phyloP scores from a whole-genome alignment of 2,113 vertebrate genomes.

The Patagioenas fasciata region DNA sequence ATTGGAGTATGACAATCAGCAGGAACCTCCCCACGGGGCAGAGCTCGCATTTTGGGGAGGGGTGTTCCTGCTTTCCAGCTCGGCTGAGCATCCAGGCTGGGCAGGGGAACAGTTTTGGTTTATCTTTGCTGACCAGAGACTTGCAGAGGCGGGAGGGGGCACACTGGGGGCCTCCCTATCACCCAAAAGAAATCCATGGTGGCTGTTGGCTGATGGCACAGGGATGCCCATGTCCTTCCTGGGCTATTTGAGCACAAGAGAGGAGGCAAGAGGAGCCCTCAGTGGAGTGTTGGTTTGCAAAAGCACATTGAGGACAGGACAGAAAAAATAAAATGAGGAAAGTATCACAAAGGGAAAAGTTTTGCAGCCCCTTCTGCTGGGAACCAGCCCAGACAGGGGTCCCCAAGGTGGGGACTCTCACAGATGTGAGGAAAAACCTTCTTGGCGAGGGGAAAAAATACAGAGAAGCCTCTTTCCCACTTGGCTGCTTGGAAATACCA shows the following conservation, averaged over 20 bases:
- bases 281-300: fast-evolving
- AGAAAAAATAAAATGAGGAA: neutral
- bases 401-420: neutral
- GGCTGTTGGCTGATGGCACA: neutral
- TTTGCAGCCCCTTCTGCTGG: neutral
- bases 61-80: neutral
- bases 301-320: neutral
- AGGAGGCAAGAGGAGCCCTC: neutral
- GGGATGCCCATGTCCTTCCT: neutral
- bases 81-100: neutral
- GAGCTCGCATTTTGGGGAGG: neutral
- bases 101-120: neutral
- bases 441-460: fast-evolving
- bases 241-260: neutral
- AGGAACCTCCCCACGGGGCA: neutral
- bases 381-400: neutral
- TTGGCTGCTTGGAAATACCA: neutral
- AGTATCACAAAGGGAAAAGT: neutral
- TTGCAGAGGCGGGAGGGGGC: neutral
- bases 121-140: neutral
- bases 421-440: neutral
- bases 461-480: neutral
- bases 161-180: neutral
- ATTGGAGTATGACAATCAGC: neutral
- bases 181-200: neutral